Evolutionary conservation across 2,888 invertebrate species (phyloP), one percentile per base, ranked within the genome.

Genomic region (Phragmatobia fuliginosa): DNA sequence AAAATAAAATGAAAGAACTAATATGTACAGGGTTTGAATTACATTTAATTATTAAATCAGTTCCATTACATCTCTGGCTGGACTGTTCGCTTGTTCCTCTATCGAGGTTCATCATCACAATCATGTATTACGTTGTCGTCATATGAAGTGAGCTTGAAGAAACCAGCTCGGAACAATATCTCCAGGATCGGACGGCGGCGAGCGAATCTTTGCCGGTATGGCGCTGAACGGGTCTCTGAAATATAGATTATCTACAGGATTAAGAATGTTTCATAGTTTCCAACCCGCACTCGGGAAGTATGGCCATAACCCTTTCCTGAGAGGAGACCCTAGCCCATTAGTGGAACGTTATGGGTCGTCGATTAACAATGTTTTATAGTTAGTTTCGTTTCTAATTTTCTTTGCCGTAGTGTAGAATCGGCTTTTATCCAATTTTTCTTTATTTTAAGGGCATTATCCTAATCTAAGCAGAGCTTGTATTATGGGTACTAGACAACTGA

Each of bases 171-270:
- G 0, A 93, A 68, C 0, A 94, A 77, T 4, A 94, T 75, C 31
- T 93, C 91, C 0, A 93, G 25, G 3, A 94, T 66, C 0, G 94
- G 94, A 0, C 89, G 84, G 0, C 92, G 83, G 0, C 88, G 83
- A 0, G 78, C 80, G 21, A 80, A 74, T 1, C 87, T 84, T 52
- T 87, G 83, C 0, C 89, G 83, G 75, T 85, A 82, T 0, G 83
- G 70, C 0, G 87, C 83, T n/a, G 92, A 89, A 0, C 90, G 84
- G 0, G 84, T 76, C 66, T 81, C 93, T 92, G 87, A 73, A 69
- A 66, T 64, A 60, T 32, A 52, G 18, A 41, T 41, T 41, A 41
- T 18, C 5, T 18, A 41, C 5, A 41, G 41, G 0, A 41, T 41
- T 18, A 1, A 14, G 38, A 16, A 18, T 41, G 6, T 41, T 41